Conservation (phyloP, 2,797 vertebrate species). For the Propithecus deckenii region DNA sequence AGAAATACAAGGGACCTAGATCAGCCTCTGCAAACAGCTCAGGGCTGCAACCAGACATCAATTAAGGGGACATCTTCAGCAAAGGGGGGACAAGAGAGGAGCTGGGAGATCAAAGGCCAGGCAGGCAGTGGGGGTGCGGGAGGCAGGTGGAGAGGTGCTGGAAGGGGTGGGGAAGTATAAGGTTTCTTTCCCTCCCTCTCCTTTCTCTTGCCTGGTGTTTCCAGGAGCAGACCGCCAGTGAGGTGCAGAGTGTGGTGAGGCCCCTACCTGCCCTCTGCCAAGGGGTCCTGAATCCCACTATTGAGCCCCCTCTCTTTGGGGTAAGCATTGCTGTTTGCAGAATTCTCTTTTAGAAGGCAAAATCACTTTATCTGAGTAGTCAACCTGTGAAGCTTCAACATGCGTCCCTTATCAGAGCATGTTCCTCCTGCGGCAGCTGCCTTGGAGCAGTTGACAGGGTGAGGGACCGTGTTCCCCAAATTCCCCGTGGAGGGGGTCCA, state of each 20-base stretch:
- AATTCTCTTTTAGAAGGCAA: constrained; percentile 8
- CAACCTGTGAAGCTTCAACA: neutral
- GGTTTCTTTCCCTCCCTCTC: constrained; percentile 48
- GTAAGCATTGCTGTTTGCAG: neutral
- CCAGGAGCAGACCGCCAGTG: neutral
- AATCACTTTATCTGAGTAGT: neutral
- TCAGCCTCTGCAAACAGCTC: constrained; percentile 71
- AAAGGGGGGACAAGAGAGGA: constrained; percentile 74
- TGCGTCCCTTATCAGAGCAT: neutral
- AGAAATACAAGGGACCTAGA: constrained; percentile 65
- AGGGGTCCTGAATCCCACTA: neutral
- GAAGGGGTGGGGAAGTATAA: constrained; percentile 69
- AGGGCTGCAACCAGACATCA: constrained; percentile 81
- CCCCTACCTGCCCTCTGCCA: neutral
- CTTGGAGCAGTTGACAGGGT: neutral
- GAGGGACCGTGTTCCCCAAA: neutral
- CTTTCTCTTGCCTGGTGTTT: too few relatives aligned
- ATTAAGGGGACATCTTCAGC: constrained; percentile 77
- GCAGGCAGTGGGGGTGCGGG: neutral
- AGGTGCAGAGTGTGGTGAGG: neutral
- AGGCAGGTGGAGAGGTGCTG: neutral
- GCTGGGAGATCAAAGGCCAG: constrained; percentile 75
- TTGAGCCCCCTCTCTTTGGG: neutral
- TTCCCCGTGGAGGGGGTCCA: neutral
- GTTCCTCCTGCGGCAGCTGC: neutral